Base-by-base conservation (phyloP, 2,797 vertebrate species). In the Anisognathus igniventris region DNA sequence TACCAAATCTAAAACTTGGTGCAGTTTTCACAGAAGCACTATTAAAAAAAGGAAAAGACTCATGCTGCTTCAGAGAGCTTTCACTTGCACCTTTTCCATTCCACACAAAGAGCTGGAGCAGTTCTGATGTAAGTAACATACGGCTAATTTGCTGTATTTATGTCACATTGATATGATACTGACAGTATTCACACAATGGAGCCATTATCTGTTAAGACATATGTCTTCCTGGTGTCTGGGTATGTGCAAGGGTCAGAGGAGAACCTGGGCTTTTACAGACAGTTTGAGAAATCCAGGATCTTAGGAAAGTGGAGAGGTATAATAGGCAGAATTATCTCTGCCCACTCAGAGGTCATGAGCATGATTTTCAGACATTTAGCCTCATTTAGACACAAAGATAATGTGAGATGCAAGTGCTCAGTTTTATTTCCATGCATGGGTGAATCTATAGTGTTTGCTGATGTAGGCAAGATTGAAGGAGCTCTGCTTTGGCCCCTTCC, bases 61-160 rank as follows among this genome's bases (percentile, higher is more conserved):
- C 91, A 93, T 68, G 92, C 88, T 92, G 93, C 75, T 96, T 86
- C 75, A 88, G 79, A 93, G 78, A 90, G 90, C 82, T 92, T 96
- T 95, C 85, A 68, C 91, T 92, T 90, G 54, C 51, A 91, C 84
- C 68, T 96, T 96, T 96, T 83, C 72, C 62, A 64, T 72, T 93
- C 65, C 72, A 86, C 67, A 93, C 93, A 95, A 90, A 96, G 65
- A 88, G n/a, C 72, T 83, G 78, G 67, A 92, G 81, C 86, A 86
- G 94, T 91, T 91, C 85, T 93, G 85, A 94, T 92, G 85, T 61
- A 86, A 92, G 91, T 91, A 95, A 81, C 86, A 88, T 48, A 86
- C 20, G 2, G 80, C 66, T 96, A 95, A 96, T 96, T 96, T 94
- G 92, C 92, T 92, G 6, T 95, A 95, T 96, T 95, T 95, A 77